Base-by-base conservation (phyloP, 2,888 invertebrate genomes). In the Cordilura impudica region DNA sequence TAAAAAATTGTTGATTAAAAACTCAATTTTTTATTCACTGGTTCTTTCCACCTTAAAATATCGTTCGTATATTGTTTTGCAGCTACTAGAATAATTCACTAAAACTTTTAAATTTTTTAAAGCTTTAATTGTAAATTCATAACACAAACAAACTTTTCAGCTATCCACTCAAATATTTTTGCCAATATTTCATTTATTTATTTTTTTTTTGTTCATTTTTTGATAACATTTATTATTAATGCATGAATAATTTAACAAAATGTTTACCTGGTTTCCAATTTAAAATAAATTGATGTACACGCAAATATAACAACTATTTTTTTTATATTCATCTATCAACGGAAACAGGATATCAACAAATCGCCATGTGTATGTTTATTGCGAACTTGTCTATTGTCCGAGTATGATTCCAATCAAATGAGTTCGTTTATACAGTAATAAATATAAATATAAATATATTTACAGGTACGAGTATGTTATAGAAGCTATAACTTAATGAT, bases 291-390 rank as follows among this genome's bases (percentile, higher is more conserved):
- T n/a, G n/a, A 10, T 31, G 3, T n/a, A 39, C 1, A 39, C 12
- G n/a, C 1, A 35, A 12, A 12, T 35, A 12, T 35, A 10, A n/a
- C 12, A 39, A 39, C 12, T 19, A 19, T 53, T 26, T 66, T 39
- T 18, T 14, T 16, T n/a, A n/a, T n/a, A 39, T 53, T 14, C 21
- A 23, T 53, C 35, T 49, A 49, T 56, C 6, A 19, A 35, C 77
- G 77, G 77, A 78, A 67, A 78, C 61, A 54, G 72, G 77, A 78
- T 31, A 72, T 67, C 35, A 78, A 56, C 49, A 49, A 54, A 63
- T 19, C 72, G 21, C 61, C 72, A 67, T 45, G 19, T 76, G 67
- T 66, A 49, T 26, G 45, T 19, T 58, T 29, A 49, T 12, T 49
- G 39, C 6, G 26, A 47, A 54, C 49, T 60, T 35, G 18, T 66